phyloP scores from a whole-genome alignment of 2,888 invertebrate species.

The Tanaodytes sp. region DNA sequence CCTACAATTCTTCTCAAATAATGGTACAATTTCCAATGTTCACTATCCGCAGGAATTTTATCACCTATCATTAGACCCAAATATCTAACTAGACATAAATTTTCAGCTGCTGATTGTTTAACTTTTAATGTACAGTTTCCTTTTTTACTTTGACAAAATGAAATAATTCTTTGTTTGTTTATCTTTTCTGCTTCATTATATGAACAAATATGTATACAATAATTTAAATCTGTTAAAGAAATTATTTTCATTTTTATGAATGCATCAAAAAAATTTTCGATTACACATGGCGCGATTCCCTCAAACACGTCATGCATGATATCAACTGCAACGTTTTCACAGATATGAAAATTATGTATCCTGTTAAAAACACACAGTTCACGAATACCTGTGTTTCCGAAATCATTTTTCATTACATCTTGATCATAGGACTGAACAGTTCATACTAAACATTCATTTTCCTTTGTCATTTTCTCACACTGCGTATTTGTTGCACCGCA shows the following conservation, averaged over 20 bases:
- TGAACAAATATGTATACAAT: too few relatives aligned
- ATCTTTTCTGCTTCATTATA: background rate
- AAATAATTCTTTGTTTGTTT: background rate
- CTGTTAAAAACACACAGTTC: background rate
- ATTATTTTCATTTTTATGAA: slow-evolving; percentile 23
- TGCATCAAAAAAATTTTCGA: slow-evolving; percentile 13
- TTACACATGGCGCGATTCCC: slow-evolving; percentile 23
- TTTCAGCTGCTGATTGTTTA: slow-evolving; percentile 29
- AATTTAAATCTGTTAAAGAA: slow-evolving; percentile 20
- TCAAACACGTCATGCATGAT: too few relatives aligned
- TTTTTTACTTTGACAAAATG: slow-evolving; percentile 9
- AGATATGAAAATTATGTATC: slow-evolving; percentile 25
- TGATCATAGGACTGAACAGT: slow-evolving; percentile 39
- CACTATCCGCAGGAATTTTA: slow-evolving; percentile 11
- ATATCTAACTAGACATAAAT: slow-evolving; percentile 26
- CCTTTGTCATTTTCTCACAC: slow-evolving; percentile 45
- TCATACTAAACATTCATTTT: slow-evolving; percentile 32
- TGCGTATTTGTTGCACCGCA: slow-evolving; percentile 21
- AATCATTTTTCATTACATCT: slow-evolving; percentile 2
- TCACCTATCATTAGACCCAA: slow-evolving; percentile 36
- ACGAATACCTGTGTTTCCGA: background rate
- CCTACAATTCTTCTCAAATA: slow-evolving; percentile 8
- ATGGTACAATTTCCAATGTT: slow-evolving; percentile 23
- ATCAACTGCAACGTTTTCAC: slow-evolving; percentile 31
- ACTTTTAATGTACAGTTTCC: slow-evolving; percentile 26